These are phyloP conservation scores for Elysia chlorotica DNA, from an alignment of 1,140 invertebrate genomes.

Conservation along the genomic window DNA sequence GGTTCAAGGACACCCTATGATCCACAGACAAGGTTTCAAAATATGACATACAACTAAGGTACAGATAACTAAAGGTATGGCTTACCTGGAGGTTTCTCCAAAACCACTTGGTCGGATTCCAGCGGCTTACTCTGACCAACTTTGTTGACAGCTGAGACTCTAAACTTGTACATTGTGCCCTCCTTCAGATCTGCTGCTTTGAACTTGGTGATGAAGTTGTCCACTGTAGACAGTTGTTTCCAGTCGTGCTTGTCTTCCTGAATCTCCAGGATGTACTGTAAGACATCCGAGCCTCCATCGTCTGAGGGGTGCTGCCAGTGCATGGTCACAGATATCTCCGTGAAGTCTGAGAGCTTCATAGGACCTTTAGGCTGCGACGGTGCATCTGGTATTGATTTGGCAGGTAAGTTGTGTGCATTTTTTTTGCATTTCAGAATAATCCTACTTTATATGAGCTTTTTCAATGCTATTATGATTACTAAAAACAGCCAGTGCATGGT, in stretches of 20 bases:
- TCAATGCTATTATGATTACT: background rate
- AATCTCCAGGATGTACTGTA: slow-evolving; percentile 91
- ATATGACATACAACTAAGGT: too few species aligned
- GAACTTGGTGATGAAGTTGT: slow-evolving; percentile 37
- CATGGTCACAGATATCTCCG: slow-evolving; percentile 77
- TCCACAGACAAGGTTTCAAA: too few species aligned
- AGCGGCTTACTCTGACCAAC: slow-evolving; percentile 87
- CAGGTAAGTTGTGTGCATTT: slow-evolving; percentile 62
- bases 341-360: slow-evolving; percentile 63
- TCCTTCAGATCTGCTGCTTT: slow-evolving; percentile 76
- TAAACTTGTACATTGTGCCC: slow-evolving; percentile 56
- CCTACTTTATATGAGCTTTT: background rate
- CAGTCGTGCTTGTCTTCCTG: slow-evolving; percentile 68
- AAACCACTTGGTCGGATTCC: slow-evolving; percentile 83
- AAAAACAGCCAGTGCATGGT: slow-evolving; percentile 85
- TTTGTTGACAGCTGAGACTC: slow-evolving; percentile 87
- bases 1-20: too few species aligned
- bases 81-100: slow-evolving; percentile 72
- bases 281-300: slow-evolving; percentile 95
- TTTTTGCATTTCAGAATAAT: background rate
- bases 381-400: slow-evolving; percentile 42
- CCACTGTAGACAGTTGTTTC: slow-evolving; percentile 80
- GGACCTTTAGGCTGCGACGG: slow-evolving; percentile 88
- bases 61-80: too few species aligned
- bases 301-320: slow-evolving; percentile 96